These are phyloP conservation scores for Yponomeuta cagnagella DNA, from an alignment of 2,888 invertebrate genomes.

Conservation along the genomic window DNA sequence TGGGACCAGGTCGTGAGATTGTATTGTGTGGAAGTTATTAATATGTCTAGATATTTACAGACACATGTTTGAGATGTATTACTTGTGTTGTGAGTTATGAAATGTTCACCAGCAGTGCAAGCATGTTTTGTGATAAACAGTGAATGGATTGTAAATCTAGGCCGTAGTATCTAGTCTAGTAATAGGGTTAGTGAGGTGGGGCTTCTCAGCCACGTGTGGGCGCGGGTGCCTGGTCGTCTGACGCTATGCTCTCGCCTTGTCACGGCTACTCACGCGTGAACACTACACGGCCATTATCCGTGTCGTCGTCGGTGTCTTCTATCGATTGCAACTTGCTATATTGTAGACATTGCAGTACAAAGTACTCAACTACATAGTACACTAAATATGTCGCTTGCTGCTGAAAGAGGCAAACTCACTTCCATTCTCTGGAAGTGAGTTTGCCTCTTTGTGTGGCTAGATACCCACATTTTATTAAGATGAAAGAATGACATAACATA, in stretches of 20 bases:
- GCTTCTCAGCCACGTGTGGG: slow-evolving; percentile 53
- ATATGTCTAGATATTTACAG: too few relatives aligned
- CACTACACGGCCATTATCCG: slow-evolving; percentile 27
- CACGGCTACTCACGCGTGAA: slow-evolving; percentile 45
- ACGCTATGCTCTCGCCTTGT: slow-evolving; percentile 24
- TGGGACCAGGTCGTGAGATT: too few relatives aligned
- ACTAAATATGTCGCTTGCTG: not conserved
- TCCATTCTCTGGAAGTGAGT: too few relatives aligned
- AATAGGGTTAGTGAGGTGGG: slow-evolving; percentile 62
- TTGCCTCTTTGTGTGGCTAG: too few relatives aligned
- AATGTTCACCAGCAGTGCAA: too few relatives aligned
- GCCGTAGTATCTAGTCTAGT: slow-evolving; percentile 37
- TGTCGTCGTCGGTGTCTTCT: not conserved
- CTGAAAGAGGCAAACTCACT: too few relatives aligned
- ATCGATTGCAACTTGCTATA: not conserved
- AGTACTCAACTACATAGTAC: not conserved
- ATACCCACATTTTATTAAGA: too few relatives aligned
- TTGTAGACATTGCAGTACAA: not conserved
- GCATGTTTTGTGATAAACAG: slow-evolving; percentile 1
- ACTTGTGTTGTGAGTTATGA: too few relatives aligned
- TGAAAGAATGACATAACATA: too few relatives aligned
- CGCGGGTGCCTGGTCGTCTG: slow-evolving; percentile 35
- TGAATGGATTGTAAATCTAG: slow-evolving; percentile 41
- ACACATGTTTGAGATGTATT: too few relatives aligned
- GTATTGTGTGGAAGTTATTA: too few relatives aligned